Evolutionary conservation across 2,113 vertebrate genomes (phyloP).

Genomic region (Festucalex cinctus): DNA sequence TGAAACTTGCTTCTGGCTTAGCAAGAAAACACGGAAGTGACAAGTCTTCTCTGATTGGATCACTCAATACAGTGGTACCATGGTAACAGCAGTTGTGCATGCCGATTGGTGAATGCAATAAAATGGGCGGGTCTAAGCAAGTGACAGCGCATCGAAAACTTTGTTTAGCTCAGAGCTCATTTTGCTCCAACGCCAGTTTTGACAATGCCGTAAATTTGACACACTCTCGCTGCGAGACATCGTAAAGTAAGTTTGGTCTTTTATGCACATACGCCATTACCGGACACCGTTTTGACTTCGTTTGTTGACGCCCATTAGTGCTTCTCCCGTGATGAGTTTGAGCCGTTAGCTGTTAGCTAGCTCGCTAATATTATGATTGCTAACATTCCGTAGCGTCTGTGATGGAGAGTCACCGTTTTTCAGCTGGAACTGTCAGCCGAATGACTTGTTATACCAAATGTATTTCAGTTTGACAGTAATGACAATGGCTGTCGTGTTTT

Average conservation of each 20-base stretch:
- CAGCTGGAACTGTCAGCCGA: neutral
- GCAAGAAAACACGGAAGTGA: conserved; percentile 19
- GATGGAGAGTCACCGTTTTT: neutral
- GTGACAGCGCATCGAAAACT: conserved; percentile 46
- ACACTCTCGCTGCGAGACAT: neutral
- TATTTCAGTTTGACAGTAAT: neutral
- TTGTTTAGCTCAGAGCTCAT: conserved; percentile 56
- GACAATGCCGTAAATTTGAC: conserved; percentile 6
- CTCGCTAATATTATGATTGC: conserved; percentile 41
- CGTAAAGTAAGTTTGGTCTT: conserved; percentile 19
- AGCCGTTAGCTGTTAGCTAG: neutral
- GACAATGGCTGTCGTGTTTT: neutral
- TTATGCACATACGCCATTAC: neutral
- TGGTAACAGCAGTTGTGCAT: conserved; percentile 23
- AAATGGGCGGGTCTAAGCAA: conserved; percentile 32
- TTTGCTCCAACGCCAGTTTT: conserved; percentile 7
- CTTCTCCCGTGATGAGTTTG: neutral
- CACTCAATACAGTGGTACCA: conserved; percentile 3
- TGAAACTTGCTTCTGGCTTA: neutral
- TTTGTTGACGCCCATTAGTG: neutral
- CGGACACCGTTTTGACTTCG: neutral
- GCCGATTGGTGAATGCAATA: conserved; percentile 22
- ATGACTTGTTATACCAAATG: neutral
- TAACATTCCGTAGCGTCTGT: conserved; percentile 13
- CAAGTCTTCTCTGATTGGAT: conserved; percentile 39